A percentile compares a stretch with the other conserved stretches of the same genome.
phyloP scores from a whole-genome alignment of 2,888 invertebrate genomes.

The Mayetiola destructor region DNA sequence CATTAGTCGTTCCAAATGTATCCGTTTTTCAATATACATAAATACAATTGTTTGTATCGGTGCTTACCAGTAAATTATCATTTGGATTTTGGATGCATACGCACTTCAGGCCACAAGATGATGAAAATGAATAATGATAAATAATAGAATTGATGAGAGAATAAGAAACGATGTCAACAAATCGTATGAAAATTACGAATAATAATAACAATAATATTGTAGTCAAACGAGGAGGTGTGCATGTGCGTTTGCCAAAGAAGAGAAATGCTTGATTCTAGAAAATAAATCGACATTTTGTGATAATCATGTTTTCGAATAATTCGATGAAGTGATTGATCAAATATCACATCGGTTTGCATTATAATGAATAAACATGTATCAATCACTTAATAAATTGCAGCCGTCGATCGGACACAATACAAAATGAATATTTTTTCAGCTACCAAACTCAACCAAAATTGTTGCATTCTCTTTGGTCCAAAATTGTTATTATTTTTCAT shows the following conservation, averaged over 20 bases:
- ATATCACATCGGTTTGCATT: background rate
- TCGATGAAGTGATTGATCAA: slow-evolving; percentile 9
- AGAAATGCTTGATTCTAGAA: background rate
- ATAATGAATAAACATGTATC: background rate
- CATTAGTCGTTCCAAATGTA: slow-evolving; percentile 1
- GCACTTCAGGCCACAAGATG: too few relatives aligned
- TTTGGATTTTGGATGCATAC: too few relatives aligned
- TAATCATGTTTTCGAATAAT: slow-evolving; percentile 3
- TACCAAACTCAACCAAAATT: too few relatives aligned
- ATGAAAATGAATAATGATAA: background rate
- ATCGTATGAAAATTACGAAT: slow-evolving; percentile 6
- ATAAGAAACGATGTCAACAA: too few relatives aligned
- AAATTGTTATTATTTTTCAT: too few relatives aligned
- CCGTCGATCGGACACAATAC: too few relatives aligned
- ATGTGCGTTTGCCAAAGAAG: background rate
- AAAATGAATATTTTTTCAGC: too few relatives aligned
- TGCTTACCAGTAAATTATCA: too few relatives aligned
- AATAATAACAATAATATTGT: background rate
- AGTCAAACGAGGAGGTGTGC: background rate
- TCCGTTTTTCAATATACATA: too few relatives aligned
- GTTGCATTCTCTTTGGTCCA: too few relatives aligned
- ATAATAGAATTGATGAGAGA: background rate
- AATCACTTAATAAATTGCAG: too few relatives aligned
- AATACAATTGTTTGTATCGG: slow-evolving; percentile 9
- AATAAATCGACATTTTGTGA: slow-evolving; percentile 12